These are phyloP conservation scores for Neoniphon sammara DNA, from an alignment of 2,797 vertebrate species.

Conservation along the genomic window DNA sequence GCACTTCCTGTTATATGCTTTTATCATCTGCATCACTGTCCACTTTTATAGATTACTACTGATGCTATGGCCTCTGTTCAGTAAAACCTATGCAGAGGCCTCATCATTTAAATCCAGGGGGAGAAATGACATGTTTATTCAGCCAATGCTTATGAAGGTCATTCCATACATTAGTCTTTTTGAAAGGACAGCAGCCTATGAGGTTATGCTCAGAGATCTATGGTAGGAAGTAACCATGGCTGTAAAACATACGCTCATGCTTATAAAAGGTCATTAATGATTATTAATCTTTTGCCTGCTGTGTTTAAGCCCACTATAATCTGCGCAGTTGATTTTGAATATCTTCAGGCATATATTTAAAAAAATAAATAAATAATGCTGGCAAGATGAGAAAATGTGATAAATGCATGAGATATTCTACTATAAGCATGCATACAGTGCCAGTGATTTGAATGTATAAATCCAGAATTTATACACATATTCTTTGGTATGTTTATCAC, in stretches of 20 bases:
- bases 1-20: background rate
- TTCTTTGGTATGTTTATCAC: constrained; percentile 44
- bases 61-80: background rate
- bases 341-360: too few species aligned
- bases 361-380: too few species aligned
- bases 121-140: constrained; percentile 24
- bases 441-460: constrained; percentile 32
- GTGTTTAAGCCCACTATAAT: background rate
- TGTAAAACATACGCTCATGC: background rate
- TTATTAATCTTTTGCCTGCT: constrained; percentile 6
- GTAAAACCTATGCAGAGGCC: background rate
- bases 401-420: background rate
- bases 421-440: constrained; percentile 11
- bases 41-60: background rate
- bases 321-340: too few species aligned
- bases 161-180: constrained; percentile 4
- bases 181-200: background rate
- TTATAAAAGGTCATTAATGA: background rate
- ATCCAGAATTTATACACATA: constrained; percentile 34
- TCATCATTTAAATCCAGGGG: constrained; percentile 21
- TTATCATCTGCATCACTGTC: constrained; percentile 1
- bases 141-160: constrained; percentile 12
- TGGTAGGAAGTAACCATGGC: background rate
- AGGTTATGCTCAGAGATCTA: background rate
- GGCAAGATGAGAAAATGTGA: background rate